These are phyloP conservation scores for Sesia bembeciformis DNA, from an alignment of 2,888 invertebrate genomes.

Conservation along the genomic window DNA sequence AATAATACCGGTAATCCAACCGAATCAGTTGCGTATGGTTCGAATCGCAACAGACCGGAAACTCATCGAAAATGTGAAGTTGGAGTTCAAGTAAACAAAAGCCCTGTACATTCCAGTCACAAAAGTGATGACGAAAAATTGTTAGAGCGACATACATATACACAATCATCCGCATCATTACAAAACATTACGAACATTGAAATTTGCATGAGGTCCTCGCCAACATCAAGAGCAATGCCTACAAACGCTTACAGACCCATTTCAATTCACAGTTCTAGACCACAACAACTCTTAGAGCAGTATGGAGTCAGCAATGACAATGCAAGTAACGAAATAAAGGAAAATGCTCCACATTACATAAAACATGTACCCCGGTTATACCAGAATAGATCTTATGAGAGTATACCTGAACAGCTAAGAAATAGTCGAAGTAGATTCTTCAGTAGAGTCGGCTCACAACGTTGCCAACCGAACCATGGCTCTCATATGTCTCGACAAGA, in stretches of 20 bases:
- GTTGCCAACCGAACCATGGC: constrained; percentile 43
- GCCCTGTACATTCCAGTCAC: constrained; percentile 43
- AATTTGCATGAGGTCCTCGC: constrained; percentile 55
- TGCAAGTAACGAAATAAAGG: constrained; percentile 53
- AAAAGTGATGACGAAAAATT: constrained; percentile 71
- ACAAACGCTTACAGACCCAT: constrained; percentile 61
- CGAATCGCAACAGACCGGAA: constrained; percentile 23
- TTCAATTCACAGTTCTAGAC: constrained; percentile 52
- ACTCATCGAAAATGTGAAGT: constrained; percentile 42
- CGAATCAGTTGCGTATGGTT: constrained; percentile 20
- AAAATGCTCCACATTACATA: constrained; percentile 57
- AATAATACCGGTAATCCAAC: constrained; percentile 23
- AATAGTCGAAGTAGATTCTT: constrained; percentile 59
- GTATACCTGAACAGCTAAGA: constrained; percentile 63
- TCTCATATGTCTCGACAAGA: constrained; percentile 47
- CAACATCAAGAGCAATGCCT: constrained; percentile 34
- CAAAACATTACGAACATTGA: constrained; percentile 70
- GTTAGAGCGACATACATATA: constrained; percentile 49
- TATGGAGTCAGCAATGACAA: constrained; percentile 45
- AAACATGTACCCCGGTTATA: constrained; percentile 59
- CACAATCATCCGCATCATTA: constrained; percentile 50
- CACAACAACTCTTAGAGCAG: constrained; percentile 31
- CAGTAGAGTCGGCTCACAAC: constrained; percentile 60
- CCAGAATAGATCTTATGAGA: constrained; percentile 65
- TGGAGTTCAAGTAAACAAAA: constrained; percentile 45